Evolutionary conservation across 2,113 vertebrate genomes (phyloP).

Genomic region (Agapornis roseicollis): DNA sequence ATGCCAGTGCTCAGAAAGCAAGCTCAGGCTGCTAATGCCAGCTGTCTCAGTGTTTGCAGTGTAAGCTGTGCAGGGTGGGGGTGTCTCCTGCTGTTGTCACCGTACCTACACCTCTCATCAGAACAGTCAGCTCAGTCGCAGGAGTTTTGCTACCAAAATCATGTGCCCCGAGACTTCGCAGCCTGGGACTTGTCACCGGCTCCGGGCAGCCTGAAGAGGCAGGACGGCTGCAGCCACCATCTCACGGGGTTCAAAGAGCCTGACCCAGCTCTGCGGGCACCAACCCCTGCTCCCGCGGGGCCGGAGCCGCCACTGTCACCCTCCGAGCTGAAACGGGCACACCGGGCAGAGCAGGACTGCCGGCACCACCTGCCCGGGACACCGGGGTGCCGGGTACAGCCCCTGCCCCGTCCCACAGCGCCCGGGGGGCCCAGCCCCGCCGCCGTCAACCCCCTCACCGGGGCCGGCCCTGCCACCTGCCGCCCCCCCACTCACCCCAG

Average conservation of each 20-base stretch:
- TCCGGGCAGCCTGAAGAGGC: accelerated
- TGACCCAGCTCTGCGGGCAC: not conserved
- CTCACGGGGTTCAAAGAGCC: not conserved
- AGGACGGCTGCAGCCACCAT: not conserved
- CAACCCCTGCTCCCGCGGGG: not conserved
- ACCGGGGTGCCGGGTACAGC: not conserved
- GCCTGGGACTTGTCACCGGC: not conserved
- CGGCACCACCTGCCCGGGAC: not conserved
- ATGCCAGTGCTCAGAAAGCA: not conserved
- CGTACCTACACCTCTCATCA: not conserved
- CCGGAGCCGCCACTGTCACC: not conserved
- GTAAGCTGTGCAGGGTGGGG: not conserved
- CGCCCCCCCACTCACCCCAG: not conserved
- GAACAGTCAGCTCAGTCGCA: not conserved
- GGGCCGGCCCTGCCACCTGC: not conserved
- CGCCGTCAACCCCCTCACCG: not conserved
- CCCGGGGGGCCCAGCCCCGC: not conserved
- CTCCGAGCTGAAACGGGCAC: not conserved
- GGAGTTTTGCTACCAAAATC: not conserved
- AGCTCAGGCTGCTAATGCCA: not conserved
- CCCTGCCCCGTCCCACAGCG: not conserved
- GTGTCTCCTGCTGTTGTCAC: not conserved
- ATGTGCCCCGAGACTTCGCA: not conserved
- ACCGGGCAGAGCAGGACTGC: not conserved
- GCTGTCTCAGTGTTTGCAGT: not conserved